A percentile compares a stretch with the other conserved stretches of the same genome.
Conservation (phyloP, 1,140 invertebrate species). For the Vanessa tameamea region DNA sequence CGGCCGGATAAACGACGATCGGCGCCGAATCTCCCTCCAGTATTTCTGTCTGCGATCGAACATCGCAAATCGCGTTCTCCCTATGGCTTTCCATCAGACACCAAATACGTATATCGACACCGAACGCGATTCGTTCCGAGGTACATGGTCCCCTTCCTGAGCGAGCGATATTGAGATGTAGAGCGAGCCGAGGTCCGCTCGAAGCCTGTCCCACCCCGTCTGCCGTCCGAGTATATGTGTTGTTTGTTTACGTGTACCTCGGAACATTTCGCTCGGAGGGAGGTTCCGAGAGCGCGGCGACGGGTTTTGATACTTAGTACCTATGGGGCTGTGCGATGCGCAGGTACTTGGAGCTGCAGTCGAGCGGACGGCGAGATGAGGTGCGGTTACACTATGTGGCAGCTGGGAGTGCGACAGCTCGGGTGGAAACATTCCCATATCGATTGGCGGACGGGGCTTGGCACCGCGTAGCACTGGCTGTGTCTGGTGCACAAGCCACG, state of each 20-base stretch:
- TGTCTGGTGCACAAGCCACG: constrained; percentile 90
- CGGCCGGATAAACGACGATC: constrained; percentile 39
- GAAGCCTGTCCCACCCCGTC: constrained; percentile 61
- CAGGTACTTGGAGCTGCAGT: constrained; percentile 94
- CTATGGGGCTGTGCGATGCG: constrained; percentile 52
- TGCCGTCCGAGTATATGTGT: constrained; percentile 67
- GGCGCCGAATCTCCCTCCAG: constrained; percentile 50
- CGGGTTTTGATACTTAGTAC: constrained; percentile 39
- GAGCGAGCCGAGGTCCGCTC: constrained; percentile 74
- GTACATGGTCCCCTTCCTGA: constrained; percentile 81
- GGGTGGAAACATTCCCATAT: constrained; percentile 93
- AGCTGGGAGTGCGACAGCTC: constrained; percentile 83
- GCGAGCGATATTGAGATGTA: constrained; percentile 81
- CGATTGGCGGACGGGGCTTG: constrained; percentile 91
- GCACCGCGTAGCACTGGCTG: constrained; percentile 91
- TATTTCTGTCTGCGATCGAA: constrained; percentile 49
- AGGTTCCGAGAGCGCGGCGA: constrained; percentile 56
- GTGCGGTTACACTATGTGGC: constrained; percentile 88
- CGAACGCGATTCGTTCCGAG: constrained; percentile 80
- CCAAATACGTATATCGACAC: constrained; percentile 57
- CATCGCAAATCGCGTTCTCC: constrained; percentile 55
- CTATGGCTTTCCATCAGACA: constrained; percentile 61
- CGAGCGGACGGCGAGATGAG: constrained; percentile 92
- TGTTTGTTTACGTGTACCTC: constrained; percentile 78
- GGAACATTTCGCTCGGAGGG: constrained; percentile 70